These are phyloP conservation scores for Natrix natrix DNA, from an alignment of 2,797 vertebrate species.

Conservation along the genomic window DNA sequence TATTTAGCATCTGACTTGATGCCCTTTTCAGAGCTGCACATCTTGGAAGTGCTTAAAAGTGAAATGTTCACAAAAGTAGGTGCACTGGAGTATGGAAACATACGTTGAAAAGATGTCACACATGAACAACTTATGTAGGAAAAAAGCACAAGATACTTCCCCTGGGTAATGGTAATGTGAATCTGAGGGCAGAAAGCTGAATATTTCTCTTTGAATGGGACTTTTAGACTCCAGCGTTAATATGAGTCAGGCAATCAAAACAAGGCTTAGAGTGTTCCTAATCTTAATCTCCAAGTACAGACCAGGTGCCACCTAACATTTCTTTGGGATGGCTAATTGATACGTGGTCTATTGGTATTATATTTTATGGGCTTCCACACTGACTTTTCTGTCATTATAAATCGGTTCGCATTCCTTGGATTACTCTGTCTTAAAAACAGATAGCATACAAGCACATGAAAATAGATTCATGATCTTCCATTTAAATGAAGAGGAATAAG, in stretches of 20 bases:
- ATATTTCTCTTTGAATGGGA: slow-evolving; percentile 26
- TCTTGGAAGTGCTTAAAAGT: slow-evolving; percentile 27
- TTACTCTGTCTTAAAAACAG: background rate
- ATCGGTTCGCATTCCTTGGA: slow-evolving; percentile 12
- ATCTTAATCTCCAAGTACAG: slow-evolving; percentile 29
- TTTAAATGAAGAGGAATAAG: background rate
- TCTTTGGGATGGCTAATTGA: slow-evolving; percentile 48
- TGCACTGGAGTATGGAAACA: slow-evolving; percentile 36
- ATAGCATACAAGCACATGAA: background rate
- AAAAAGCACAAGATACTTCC: slow-evolving; percentile 31
- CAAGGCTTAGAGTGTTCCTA: slow-evolving; percentile 24
- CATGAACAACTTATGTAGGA: slow-evolving; percentile 33
- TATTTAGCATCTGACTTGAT: slow-evolving; percentile 31
- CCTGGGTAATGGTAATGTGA: slow-evolving; percentile 24
- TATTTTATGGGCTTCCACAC: slow-evolving; percentile 54
- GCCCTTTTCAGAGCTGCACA: slow-evolving; percentile 14
- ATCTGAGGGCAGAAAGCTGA: slow-evolving; percentile 26
- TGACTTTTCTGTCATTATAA: slow-evolving; percentile 43
- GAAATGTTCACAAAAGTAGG: slow-evolving; percentile 26
- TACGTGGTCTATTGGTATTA: slow-evolving; percentile 50
- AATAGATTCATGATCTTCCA: background rate
- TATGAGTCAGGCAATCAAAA: slow-evolving; percentile 33
- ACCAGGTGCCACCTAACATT: slow-evolving; percentile 45
- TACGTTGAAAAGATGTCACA: slow-evolving; percentile 33
- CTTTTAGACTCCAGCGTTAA: slow-evolving; percentile 38